Evolutionary conservation across 2,888 invertebrate species (phyloP), one percentile per base, ranked within the genome.

Genomic region (Meloe dianella): DNA sequence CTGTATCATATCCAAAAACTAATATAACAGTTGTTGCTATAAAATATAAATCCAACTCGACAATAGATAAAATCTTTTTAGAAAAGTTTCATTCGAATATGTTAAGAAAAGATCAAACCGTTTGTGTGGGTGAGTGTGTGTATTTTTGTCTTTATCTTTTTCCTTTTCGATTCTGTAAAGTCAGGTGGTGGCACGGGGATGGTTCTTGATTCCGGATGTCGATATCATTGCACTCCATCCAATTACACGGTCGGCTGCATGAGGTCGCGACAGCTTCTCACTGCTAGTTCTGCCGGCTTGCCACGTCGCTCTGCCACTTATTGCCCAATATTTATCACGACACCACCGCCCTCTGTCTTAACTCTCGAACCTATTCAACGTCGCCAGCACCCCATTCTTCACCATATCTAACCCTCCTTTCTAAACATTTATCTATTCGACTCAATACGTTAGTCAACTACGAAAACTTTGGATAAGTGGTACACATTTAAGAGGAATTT

Each of bases 181-280:
- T 64, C 56, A 51, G 64, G 60, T 64, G 67, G 62, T 61, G 67
- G 63, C 66, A 61, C 30, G 38, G 30, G 59, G 59, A 38, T 47
- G 54, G 38, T 47, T 68, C 72, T 69, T 70, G 71, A 69, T 67
- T 63, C 68, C 51, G 69, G 67, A 73, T 71, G 79, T 79, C 79
- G 79, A 80, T 80, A 78, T 76, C 74, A 76, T 76, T 76, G 77
- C 80, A 79, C 80, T 80, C 81, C 74, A 81, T 82, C 81, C 82
- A 82, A 82, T 82, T 82, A 82, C 81, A 82, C 80, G 82, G 78
- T 81, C 76, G 78, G 79, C 75, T 79, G 80, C 77, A 78, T 81
- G 80, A 82, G 81, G 80, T 81, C 79, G 81, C 81, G 82, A 82
- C 82, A 82, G 82, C 79, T 82, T 82, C 81, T 80, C 82, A 80